Evolutionary conservation across 2,797 vertebrate genomes (phyloP).

Genomic region (Sebastes miniatus): DNA sequence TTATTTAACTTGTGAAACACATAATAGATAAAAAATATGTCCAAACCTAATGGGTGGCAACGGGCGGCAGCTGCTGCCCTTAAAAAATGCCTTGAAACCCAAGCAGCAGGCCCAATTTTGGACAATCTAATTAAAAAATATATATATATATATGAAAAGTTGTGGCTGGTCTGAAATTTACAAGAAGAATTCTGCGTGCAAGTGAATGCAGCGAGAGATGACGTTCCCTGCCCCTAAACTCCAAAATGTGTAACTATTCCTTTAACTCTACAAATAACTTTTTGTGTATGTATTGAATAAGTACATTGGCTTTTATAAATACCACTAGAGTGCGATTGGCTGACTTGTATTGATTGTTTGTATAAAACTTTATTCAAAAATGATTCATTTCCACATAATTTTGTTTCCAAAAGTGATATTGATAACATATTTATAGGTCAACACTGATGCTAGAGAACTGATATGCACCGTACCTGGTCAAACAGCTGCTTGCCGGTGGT

Average conservation of each 20-base stretch:
- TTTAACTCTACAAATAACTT: not conserved
- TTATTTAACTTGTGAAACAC: no score
- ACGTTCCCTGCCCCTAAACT: not conserved
- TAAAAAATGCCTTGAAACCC: no score
- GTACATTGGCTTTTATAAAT: not conserved
- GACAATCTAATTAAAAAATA: no score
- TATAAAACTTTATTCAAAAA: not conserved
- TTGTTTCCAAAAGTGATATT: not conserved
- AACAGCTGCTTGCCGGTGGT: constrained; percentile 97
- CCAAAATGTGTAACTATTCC: not conserved
- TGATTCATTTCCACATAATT: not conserved
- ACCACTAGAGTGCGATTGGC: not conserved
- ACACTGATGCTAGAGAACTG: not conserved
- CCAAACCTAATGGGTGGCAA: no score
- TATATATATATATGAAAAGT: no score
- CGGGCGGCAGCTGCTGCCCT: no score
- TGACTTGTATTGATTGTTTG: not conserved
- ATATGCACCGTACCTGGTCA: constrained; percentile 86
- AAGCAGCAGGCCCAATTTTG: no score
- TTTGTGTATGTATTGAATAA: not conserved
- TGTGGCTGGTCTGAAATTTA: no score
- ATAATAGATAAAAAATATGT: no score
- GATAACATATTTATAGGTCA: not conserved
- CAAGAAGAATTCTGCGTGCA: no score
- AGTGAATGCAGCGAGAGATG: not conserved